Evolutionary conservation across 23 tunicate genomes (phyloP), one percentile per base, ranked within the genome.

Genomic region (Corella eumyota): DNA sequence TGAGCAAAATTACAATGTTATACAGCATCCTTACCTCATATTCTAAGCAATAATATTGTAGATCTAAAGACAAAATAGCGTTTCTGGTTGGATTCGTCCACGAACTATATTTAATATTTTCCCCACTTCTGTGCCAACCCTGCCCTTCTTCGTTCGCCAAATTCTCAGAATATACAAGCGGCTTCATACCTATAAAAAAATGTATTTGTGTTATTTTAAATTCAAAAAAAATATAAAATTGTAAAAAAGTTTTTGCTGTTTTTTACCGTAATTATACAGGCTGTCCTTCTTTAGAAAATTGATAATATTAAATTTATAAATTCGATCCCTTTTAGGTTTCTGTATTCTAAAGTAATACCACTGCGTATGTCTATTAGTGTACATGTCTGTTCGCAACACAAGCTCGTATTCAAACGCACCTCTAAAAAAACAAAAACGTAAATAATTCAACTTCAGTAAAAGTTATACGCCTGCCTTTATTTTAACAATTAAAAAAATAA

Each of bases 361-460:
- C 63, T 86, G 95, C 7, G 95, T 86, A 61, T 86, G 95, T 34
- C 95, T 70, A 34, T 86, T 86, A 11, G 95, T 86, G 71, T 77
- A 86, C 95, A 86, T 86, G 72, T 86, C 95, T 4, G 95, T 86
- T 22, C 86, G 79, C 3, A 86, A 66, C 2, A 86, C 95, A 36
- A 86, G 70, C 62, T 86, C 95, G 65, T 86, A 86, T 28, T 86
- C 95, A 34, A 34, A 57, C 53, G 77, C 95, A 17, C 70, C 70
- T 32, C 95, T 86, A 68, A 50, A 64, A 74, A 15, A 34, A n/a
- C 11, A 37, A 59, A 59, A 6, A 20, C 22, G 25, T 53, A 23
- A 53, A 53, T 15, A 40, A 40, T 15, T 15, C 15, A n/a, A n/a
- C n/a, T n/a, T n/a, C n/a, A n/a, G n/a, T n/a, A n/a, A n/a, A n/a